Evolutionary conservation across 2,797 vertebrate genomes (phyloP), one percentile per base, ranked within the genome.

Genomic region (Apogon talboti): DNA sequence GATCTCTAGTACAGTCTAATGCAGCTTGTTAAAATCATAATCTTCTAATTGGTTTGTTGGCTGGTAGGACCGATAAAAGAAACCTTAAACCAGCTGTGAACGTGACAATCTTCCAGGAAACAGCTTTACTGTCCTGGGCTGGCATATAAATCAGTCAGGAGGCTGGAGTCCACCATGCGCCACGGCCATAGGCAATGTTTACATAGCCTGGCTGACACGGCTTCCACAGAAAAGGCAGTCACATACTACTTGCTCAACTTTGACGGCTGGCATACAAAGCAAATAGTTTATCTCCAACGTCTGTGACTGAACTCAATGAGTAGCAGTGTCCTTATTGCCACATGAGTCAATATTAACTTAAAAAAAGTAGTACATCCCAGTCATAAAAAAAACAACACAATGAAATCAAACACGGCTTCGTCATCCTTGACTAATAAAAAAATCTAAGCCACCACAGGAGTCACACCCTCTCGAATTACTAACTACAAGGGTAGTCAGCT

Each of bases 81-180:
- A 37, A 56, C 24, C 24, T 16, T n/a, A 9, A 44, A 30, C 21
- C 24, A 12, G 5, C 11, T 28, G 19, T 28, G 47, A 66, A n/a
- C 7, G 0, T 21, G 21, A 53, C 63, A 62, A 15, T 71, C 55
- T 50, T 65, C 63, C 41, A 69, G 67, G 58, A 79, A 71, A 62
- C 48, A 33, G 70, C 21, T 67, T 24, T 33, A 52, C 38, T 51
- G 68, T 63, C 70, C 49, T 33, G 33, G 33, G 33, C 33, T 35
- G 21, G 28, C 35, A 66, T 73, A 67, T 76, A 81, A 81, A 86
- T 86, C 84, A 70, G 50, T 40, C 46, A 19, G n/a, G 38, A 28
- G 54, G 42, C 10, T 13, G 44, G 7, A 52, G 71, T 55, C 46
- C 47, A 54, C 24, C 4, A 28, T 19, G 43, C n/a, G 45, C 42